Conservation (phyloP, 2,113 vertebrate species). For the Indicator maculatus region DNA sequence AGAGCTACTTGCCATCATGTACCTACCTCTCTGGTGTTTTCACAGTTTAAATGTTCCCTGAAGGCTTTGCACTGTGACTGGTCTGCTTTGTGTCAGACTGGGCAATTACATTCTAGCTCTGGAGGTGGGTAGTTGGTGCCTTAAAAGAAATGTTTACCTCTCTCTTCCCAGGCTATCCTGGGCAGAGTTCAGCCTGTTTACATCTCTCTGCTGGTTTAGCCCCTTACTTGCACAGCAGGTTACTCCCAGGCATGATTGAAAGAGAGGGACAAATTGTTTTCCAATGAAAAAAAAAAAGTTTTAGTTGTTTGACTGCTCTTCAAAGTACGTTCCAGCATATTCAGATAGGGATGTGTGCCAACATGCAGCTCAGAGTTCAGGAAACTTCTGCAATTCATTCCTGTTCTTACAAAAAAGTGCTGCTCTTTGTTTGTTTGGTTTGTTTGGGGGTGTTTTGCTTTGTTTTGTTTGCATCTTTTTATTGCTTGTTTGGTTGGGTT, state of each 20-base stretch:
- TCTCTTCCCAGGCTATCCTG: not conserved
- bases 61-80: not conserved
- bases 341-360: not conserved
- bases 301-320: not conserved
- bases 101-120: not conserved
- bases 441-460: no score
- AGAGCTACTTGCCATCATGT: not conserved
- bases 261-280: not conserved
- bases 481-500: no score
- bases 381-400: not conserved
- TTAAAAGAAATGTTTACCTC: not conserved
- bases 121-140: not conserved
- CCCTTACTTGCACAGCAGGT: not conserved
- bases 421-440: no score
- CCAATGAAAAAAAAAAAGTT: not conserved
- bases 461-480: no score
- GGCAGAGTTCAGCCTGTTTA: conserved; percentile 4
- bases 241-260: not conserved
- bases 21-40: not conserved
- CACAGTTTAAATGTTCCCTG: not conserved
- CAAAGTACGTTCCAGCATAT: not conserved
- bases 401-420: not conserved
- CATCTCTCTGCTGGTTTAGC: not conserved
- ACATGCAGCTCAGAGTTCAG: not conserved
- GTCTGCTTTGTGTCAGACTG: not conserved